Evolutionary conservation across 2,113 vertebrate genomes (phyloP), one percentile per base, ranked within the genome.

Genomic region (Paralichthys olivaceus): DNA sequence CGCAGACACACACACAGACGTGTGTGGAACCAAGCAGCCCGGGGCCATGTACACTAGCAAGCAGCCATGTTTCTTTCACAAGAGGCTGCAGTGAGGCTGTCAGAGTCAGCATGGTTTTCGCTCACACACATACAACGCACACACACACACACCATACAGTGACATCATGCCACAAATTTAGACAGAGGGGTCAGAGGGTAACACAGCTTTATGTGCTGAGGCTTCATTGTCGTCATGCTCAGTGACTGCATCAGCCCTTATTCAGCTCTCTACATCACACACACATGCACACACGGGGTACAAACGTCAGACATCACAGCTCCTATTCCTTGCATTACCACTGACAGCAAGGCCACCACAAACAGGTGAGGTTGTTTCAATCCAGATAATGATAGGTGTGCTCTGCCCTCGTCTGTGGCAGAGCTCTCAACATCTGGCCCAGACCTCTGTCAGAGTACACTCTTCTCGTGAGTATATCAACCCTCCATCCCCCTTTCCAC

Each of bases 41-140:
- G 56, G 68, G 86, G 90, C 90, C 74, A 83, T 87, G 91, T 82
- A 84, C 91, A 90, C 84, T 81, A 85, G 87, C 83, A 82, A 84
- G 89, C 92, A 68, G 91, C 91, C 89, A 91, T 92, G 86, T 92
- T 91, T 91, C 87, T 82, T 83, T 83, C 81, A 89, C 80, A 86
- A 87, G 86, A 84, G 84, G 79, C 77, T 81, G 84, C 86, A 79
- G 68, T 57, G 61, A 84, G 69, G 72, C 71, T 89, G 87, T 90
- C 86, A 81, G 83, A 77, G 1, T 84, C 83, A 88, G 86, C 80
- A 77, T 73, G 83, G 75, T 68, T 73, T 53, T 72, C 40, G 75
- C 59, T 72, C 73, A 78, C 55, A 4, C 62, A 15, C 26, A 23
- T 45, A 61, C 53, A 37, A 45, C 58, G 55, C 45, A 32, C 71